Conservation (phyloP, 2,113 vertebrate species). For the Cebus imitator region DNA sequence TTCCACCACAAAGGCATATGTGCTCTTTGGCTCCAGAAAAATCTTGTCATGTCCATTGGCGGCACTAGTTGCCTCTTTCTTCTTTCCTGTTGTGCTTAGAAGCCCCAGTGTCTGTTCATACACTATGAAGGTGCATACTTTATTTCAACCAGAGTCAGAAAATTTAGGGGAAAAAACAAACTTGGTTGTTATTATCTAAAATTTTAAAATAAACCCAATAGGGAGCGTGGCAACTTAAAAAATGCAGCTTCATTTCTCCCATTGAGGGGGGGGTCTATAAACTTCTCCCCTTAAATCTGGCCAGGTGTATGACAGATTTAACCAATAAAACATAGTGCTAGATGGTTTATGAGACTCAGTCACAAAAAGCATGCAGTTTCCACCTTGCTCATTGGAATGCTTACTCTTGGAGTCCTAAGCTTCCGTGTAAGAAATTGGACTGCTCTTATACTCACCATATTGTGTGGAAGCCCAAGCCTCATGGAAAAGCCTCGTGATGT, state of each 20-base stretch:
- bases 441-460: not conserved
- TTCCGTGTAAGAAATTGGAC: not conserved
- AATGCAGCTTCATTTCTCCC: not conserved
- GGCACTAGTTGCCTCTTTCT: not conserved
- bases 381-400: not conserved
- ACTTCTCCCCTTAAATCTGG: not conserved
- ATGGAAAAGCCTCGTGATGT: not conserved
- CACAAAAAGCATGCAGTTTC: not conserved
- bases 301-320: not conserved
- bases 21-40: constrained; percentile 2
- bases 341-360: not conserved
- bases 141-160: not conserved
- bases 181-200: not conserved
- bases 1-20: constrained; percentile 4
- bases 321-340: not conserved
- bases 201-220: not conserved
- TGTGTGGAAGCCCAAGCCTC: not conserved
- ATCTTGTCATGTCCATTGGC: not conserved
- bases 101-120: not conserved
- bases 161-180: not conserved
- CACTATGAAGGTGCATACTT: not conserved
- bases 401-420: not conserved
- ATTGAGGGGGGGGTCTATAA: not conserved
- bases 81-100: not conserved
- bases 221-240: not conserved